Percentiles rank a stretch among this genome's conserved stretches.
phyloP scores from a whole-genome alignment of 2,888 invertebrate genomes.

The Chrysomela aeneicollis region DNA sequence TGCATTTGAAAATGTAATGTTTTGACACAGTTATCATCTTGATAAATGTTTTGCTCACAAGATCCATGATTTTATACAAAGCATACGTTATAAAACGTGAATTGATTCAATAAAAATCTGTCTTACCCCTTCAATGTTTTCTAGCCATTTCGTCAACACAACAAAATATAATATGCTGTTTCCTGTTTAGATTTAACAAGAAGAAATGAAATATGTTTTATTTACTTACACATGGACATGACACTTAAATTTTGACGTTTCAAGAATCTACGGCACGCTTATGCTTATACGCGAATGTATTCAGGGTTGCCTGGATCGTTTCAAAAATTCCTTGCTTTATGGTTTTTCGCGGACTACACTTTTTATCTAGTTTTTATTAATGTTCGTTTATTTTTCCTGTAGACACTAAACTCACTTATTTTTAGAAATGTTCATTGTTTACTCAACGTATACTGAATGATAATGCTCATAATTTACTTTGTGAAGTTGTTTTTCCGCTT shows the following conservation, averaged over 20 bases:
- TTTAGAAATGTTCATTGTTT: background rate
- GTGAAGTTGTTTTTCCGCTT: background rate
- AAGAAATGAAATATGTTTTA: conserved; percentile 27
- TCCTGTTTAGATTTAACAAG: background rate
- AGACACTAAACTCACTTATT: background rate
- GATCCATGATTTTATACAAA: background rate
- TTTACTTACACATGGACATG: conserved; percentile 50
- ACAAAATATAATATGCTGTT: background rate
- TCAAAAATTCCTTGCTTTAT: conserved; percentile 1
- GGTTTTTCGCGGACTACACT: background rate
- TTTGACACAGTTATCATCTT: too few relatives aligned
- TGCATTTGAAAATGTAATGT: too few relatives aligned
- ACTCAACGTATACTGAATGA: too few relatives aligned
- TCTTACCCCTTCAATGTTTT: conserved; percentile 36
- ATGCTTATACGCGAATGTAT: conserved; percentile 4
- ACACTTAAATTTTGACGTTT: conserved; percentile 48
- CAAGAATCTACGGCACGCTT: too few relatives aligned
- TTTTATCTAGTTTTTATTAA: too few relatives aligned
- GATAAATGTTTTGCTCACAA: too few relatives aligned
- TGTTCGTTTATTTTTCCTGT: background rate
- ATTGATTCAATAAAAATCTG: conserved; percentile 10
- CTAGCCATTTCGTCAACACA: conserved; percentile 22
- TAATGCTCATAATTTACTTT: background rate
- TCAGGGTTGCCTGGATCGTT: conserved; percentile 17
- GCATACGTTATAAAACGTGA: background rate